A percentile compares a stretch with the other conserved stretches of the same genome.
Conservation (phyloP, 1,140 invertebrate species). For the Lithobius niger region DNA sequence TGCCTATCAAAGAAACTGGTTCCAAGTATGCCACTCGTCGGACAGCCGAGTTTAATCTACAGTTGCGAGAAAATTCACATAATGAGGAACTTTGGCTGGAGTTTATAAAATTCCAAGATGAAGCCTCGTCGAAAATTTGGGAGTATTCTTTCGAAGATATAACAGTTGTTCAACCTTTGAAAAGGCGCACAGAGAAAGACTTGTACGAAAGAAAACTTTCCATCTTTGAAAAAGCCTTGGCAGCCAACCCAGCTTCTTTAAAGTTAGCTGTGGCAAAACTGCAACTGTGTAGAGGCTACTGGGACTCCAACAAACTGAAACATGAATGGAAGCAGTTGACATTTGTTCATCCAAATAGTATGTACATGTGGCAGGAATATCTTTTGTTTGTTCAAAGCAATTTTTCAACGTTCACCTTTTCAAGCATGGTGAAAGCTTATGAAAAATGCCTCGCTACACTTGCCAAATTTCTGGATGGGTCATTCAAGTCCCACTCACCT, state of each 20-base stretch:
- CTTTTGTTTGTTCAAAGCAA: slow-evolving; percentile 29
- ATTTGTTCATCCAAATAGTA: slow-evolving; percentile 32
- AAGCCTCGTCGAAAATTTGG: slow-evolving; percentile 17
- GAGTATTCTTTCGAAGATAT: slow-evolving; percentile 11
- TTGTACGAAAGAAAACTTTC: slow-evolving; percentile 34
- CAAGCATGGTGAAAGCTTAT: slow-evolving; percentile 28
- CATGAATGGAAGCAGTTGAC: slow-evolving; percentile 34
- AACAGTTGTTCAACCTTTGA: slow-evolving; percentile 10
- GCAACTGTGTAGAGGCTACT: slow-evolving; percentile 27
- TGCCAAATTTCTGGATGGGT: slow-evolving; percentile 21
- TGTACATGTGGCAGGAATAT: slow-evolving; percentile 33
- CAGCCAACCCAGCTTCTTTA: slow-evolving; percentile 31
- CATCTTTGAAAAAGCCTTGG: slow-evolving; percentile 35
- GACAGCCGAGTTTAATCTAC: slow-evolving; percentile 30
- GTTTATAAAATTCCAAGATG: slow-evolving; percentile 37
- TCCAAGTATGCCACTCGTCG: slow-evolving; percentile 17
- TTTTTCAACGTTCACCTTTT: slow-evolving; percentile 29
- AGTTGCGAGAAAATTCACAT: slow-evolving; percentile 27
- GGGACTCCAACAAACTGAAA: slow-evolving; percentile 27
- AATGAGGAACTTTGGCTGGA: slow-evolving; percentile 35
- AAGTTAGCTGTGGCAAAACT: slow-evolving; percentile 29
- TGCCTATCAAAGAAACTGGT: slow-evolving; percentile 10
- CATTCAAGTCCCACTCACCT: slow-evolving; percentile 22
- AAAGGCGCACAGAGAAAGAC: slow-evolving; percentile 17
- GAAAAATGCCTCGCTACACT: slow-evolving; percentile 30